These are phyloP conservation scores for Iselma pallidipennis DNA, from an alignment of 2,888 invertebrate species.

Conservation along the genomic window DNA sequence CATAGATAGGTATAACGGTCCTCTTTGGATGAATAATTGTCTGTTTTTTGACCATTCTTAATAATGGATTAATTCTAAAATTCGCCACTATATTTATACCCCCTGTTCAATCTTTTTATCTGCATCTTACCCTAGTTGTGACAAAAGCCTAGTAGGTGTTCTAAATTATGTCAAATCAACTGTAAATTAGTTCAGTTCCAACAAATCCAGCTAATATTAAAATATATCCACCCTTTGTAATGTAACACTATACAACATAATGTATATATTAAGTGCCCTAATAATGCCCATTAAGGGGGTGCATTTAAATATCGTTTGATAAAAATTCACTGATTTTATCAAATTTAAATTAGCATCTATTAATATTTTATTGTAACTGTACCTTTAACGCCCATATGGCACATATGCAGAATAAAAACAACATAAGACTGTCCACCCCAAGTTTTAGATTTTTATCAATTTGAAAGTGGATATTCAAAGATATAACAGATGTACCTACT, in stretches of 20 bases:
- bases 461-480: not conserved
- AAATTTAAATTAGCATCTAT: slow-evolving; percentile 23
- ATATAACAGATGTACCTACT: not conserved
- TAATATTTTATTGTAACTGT: not conserved
- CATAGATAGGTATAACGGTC: too few relatives aligned
- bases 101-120: too few relatives aligned
- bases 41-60: too few relatives aligned
- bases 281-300: slow-evolving; percentile 6
- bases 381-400: not conserved
- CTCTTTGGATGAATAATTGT: too few relatives aligned
- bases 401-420: not conserved
- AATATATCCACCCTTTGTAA: not conserved
- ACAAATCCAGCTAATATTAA: not conserved
- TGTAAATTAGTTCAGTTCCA: not conserved
- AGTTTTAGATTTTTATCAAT: not conserved
- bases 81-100: too few relatives aligned
- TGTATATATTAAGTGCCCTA: not conserved
- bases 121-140: not conserved
- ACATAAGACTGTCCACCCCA: not conserved
- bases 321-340: slow-evolving; percentile 20
- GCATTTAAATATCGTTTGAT: slow-evolving; percentile 15
- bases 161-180: not conserved
- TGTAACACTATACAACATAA: not conserved
- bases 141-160: too few relatives aligned
- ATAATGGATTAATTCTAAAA: too few relatives aligned